phyloP scores from a whole-genome alignment of 2,113 vertebrate species.

The Aegotheles bennettii region DNA sequence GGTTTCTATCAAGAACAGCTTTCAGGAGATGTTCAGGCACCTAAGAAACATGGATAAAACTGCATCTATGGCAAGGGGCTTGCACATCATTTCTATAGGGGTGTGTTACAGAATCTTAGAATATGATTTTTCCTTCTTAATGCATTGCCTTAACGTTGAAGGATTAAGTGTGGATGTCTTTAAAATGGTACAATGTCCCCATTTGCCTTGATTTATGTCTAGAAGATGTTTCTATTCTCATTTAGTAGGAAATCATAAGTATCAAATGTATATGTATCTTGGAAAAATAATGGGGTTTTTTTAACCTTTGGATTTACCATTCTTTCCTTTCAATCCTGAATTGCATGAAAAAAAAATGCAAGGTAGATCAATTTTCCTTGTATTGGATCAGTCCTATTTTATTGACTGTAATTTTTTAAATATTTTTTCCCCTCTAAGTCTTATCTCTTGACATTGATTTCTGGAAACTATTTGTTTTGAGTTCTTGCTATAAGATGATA shows the following conservation, averaged over 20 bases:
- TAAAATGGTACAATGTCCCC: background rate
- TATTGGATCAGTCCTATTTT: background rate
- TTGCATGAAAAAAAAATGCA: background rate
- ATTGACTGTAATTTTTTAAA: background rate
- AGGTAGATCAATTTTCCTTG: background rate
- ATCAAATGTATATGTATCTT: background rate
- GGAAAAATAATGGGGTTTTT: background rate
- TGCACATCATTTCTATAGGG: background rate
- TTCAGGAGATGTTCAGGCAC: background rate
- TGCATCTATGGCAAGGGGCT: background rate
- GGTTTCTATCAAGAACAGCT: background rate
- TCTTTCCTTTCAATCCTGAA: background rate
- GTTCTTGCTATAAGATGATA: background rate
- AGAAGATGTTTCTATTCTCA: background rate
- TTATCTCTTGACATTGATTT: background rate
- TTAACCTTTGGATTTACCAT: background rate
- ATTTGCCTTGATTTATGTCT: background rate
- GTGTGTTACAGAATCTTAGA: background rate
- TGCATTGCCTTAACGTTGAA: background rate
- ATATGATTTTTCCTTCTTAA: background rate
- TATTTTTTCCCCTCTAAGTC: background rate
- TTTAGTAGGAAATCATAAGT: background rate
- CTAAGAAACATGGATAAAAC: background rate
- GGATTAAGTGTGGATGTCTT: background rate
- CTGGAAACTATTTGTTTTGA: background rate